Percentiles rank a stretch among this genome's conserved stretches.
These are phyloP conservation scores for Parotocinclus haroldoi DNA, from an alignment of 2,797 vertebrate genomes.

Conservation along the genomic window DNA sequence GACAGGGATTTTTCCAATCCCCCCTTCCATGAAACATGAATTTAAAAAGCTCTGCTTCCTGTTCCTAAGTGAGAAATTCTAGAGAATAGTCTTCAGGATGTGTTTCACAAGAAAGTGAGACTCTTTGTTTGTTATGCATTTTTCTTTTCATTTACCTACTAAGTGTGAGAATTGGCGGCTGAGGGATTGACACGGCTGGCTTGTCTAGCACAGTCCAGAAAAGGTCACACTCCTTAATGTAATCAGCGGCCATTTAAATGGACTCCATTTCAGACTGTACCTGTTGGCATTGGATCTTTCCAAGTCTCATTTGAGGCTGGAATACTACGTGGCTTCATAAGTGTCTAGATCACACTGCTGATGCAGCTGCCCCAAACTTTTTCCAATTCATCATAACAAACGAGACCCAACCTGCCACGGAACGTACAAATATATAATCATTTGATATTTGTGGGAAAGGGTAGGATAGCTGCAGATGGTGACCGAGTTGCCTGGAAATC, in stretches of 20 bases:
- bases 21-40: slow-evolving; percentile 51
- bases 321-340: slow-evolving; percentile 32
- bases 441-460: slow-evolving; percentile 40
- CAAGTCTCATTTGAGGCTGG: slow-evolving; percentile 25
- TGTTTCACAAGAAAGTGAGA: slow-evolving; percentile 32
- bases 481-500: slow-evolving; percentile 62
- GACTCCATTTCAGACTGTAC: slow-evolving; percentile 48
- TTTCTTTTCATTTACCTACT: slow-evolving; percentile 46
- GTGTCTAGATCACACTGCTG: slow-evolving; percentile 29
- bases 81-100: slow-evolving; percentile 36
- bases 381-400: slow-evolving; percentile 46
- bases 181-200: slow-evolving; percentile 53
- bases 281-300: slow-evolving; percentile 35
- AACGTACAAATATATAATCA: slow-evolving; percentile 55
- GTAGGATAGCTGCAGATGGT: slow-evolving; percentile 60
- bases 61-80: slow-evolving; percentile 49
- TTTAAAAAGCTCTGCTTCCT: slow-evolving; percentile 46
- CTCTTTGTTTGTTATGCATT: slow-evolving; percentile 43
- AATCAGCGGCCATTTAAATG: slow-evolving; percentile 20
- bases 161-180: slow-evolving; percentile 55
- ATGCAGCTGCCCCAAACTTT: slow-evolving; percentile 52
- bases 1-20: slow-evolving; percentile 58
- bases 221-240: slow-evolving; percentile 36
- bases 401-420: slow-evolving; percentile 51
- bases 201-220: slow-evolving; percentile 22